Evolutionary conservation across 2,797 vertebrate species (phyloP).

Genomic region (Ispidina picta): DNA sequence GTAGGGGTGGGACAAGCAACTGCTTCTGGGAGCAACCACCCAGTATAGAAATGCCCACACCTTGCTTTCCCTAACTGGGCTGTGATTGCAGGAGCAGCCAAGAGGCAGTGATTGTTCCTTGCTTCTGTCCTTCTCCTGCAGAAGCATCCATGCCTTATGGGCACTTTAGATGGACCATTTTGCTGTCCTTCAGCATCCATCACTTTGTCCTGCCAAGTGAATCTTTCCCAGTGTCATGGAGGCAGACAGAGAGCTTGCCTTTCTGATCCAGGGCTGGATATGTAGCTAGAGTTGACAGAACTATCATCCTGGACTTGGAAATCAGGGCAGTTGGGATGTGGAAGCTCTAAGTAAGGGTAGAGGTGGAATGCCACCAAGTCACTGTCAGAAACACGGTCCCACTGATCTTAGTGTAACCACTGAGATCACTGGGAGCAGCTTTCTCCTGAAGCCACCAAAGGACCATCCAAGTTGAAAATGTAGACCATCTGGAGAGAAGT

Average conservation of each 20-base stretch:
- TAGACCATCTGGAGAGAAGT: neutral
- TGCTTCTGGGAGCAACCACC: neutral
- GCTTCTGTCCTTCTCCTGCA: neutral
- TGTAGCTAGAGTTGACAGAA: neutral
- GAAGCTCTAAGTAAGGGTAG: neutral
- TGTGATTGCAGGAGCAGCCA: neutral
- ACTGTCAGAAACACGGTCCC: neutral
- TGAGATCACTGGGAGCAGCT: neutral
- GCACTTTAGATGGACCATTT: neutral
- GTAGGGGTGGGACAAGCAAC: neutral
- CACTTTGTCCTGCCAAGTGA: neutral
- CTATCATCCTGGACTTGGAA: neutral
- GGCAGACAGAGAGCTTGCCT: neutral
- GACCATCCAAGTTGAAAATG: neutral
- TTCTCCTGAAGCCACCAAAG: neutral
- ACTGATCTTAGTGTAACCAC: neutral
- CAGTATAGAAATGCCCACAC: neutral
- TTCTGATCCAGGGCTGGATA: rapidly evolving
- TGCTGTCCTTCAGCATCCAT: neutral
- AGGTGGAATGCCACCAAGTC: neutral
- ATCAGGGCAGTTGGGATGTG: neutral
- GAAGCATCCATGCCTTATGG: neutral
- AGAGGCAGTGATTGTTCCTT: neutral
- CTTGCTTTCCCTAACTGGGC: neutral
- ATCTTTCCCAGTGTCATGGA: neutral